Evolutionary conservation across 2,888 invertebrate species (phyloP).

Genomic region (Minunthozetes semirufus): DNA sequence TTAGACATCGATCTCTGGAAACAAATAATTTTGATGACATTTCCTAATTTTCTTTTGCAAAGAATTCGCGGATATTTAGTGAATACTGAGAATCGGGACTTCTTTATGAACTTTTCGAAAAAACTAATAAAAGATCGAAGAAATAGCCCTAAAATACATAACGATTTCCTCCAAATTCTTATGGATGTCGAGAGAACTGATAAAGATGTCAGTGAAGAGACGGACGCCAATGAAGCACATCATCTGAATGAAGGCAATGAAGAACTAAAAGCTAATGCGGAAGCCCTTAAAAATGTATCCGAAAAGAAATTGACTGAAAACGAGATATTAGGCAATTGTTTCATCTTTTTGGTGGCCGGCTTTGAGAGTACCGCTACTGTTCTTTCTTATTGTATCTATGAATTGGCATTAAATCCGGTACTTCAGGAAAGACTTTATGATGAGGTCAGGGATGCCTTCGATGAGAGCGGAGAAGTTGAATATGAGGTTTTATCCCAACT

Average conservation of each 20-base stretch:
- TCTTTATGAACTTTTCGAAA: neutral
- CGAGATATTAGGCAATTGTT: conserved; percentile 40
- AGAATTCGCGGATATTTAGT: neutral
- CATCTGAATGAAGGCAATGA: conserved; percentile 7
- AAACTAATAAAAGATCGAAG: neutral
- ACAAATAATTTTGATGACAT: neutral
- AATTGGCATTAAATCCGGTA: conserved; percentile 53
- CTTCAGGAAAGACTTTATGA: conserved; percentile 53
- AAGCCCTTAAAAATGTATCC: neutral
- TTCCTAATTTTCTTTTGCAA: neutral
- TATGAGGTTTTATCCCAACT: neutral
- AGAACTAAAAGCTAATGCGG: neutral
- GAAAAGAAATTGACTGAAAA: neutral
- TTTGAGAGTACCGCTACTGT: conserved; percentile 60
- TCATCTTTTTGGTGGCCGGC: conserved; percentile 59
- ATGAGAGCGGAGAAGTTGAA: neutral
- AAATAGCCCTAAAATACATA: neutral
- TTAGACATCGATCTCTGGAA: neutral
- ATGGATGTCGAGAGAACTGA: conserved; percentile 28
- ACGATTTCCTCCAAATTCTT: conserved; percentile 27
- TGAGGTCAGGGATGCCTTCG: conserved; percentile 48
- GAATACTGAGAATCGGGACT: neutral
- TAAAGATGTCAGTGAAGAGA: neutral
- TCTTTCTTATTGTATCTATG: conserved; percentile 55
- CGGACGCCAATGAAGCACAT: conserved; percentile 13